phyloP scores from a whole-genome alignment of 2,888 invertebrate genomes.

The Agrotis puta region DNA sequence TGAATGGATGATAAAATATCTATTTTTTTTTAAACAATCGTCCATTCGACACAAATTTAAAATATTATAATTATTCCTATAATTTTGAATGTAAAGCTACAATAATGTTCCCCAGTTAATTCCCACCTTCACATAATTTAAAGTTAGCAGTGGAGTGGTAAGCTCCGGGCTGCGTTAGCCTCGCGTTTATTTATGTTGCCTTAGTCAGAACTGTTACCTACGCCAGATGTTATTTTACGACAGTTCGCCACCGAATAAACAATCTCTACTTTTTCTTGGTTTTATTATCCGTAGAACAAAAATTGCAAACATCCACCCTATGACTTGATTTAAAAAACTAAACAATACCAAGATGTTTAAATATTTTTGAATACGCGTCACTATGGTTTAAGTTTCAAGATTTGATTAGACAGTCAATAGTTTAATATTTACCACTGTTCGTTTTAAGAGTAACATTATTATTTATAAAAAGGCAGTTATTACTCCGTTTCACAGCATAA shows the following conservation, averaged over 20 bases:
- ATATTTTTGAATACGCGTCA: constrained; percentile 1
- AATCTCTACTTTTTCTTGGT: constrained; percentile 76
- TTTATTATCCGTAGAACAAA: constrained; percentile 54
- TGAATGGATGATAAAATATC: not conserved
- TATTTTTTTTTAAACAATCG: too few relatives aligned
- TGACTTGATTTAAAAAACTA: constrained; percentile 11
- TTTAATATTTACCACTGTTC: constrained; percentile 51
- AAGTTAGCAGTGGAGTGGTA: constrained; percentile 62
- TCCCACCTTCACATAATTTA: constrained; percentile 62
- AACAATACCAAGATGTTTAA: not conserved
- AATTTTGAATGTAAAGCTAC: not conserved
- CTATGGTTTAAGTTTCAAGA: constrained; percentile 11
- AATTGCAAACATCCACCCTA: constrained; percentile 36
- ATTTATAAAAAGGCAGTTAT: constrained; percentile 26
- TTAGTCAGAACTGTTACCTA: constrained; percentile 87
- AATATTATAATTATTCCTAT: constrained; percentile 1
- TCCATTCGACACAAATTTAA: too few relatives aligned
- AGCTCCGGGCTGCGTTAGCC: constrained; percentile 77
- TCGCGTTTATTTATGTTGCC: constrained; percentile 89
- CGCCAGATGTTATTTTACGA: constrained; percentile 90
- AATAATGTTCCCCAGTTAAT: constrained; percentile 30
- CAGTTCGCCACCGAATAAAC: constrained; percentile 84
- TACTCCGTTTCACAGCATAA: constrained; percentile 50
- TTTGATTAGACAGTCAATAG: constrained; percentile 25
- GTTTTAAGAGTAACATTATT: constrained; percentile 29